Evolutionary conservation across 1,140 invertebrate genomes (phyloP), one percentile per base, ranked within the genome.

Genomic region (Drosophila dunni): DNA sequence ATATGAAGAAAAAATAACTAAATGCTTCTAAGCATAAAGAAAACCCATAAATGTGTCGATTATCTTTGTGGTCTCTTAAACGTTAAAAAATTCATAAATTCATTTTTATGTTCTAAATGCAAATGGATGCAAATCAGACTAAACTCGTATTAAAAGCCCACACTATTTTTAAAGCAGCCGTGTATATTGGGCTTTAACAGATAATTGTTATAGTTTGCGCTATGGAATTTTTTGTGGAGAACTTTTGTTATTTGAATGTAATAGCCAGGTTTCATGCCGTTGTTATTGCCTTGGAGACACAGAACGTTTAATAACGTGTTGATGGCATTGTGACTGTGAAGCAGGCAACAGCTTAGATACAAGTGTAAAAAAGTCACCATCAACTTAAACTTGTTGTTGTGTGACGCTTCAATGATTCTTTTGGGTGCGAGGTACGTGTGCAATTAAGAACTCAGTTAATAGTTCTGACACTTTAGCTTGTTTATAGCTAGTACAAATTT

Each of bases 81-180:
- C 44, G 54, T 66, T 72, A 76, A 42, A 56, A 11, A 56, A 40
- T 53, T 36, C 13, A 58, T 54, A 75, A 73, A 58, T 46, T 42
- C 66, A 84, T 75, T 58, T 58, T 36, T 51, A 24, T 64, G 42
- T 73, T 67, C 36, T 62, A 48, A 65, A 67, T 75, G 75, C n/a
- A 66, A 83, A 83, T 83, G 46, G 66, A 81, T 86, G 82, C 54
- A 79, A 82, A 85, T 71, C 29, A 60, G 67, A 70, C 79, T 82
- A n/a, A n/a, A 67, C 57, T 60, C 86, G 77, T 64, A 79, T 86
- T 88, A 77, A 68, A 79, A 70, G 70, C 82, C 83, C 83, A 86
- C 82, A 79, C 72, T 70, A 48, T 64, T 48, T 73, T 79, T 73
- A 42, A 66, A 34, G 46, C 53, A 36, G 66, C 72, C 86, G 86